Evolutionary conservation across 2,797 vertebrate species (phyloP).

Genomic region (Potorous gilbertii): DNA sequence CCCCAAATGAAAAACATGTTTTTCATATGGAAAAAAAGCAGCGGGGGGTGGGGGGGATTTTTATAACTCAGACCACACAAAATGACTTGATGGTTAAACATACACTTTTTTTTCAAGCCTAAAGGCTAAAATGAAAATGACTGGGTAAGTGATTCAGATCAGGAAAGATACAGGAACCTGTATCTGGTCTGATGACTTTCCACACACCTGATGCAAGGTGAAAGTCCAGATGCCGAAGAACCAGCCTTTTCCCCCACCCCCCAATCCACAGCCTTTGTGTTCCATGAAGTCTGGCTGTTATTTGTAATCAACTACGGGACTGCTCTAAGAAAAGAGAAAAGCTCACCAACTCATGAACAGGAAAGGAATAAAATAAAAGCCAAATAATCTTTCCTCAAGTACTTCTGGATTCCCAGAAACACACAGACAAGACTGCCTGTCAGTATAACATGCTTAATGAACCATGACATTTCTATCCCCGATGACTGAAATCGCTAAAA

Average conservation of each 20-base stretch:
- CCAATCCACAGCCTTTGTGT: conserved; percentile 27
- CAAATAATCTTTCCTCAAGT: conserved; percentile 33
- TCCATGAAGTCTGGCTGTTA: conserved; percentile 12
- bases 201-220: conserved; percentile 79
- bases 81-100: conserved; percentile 92
- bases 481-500: background rate
- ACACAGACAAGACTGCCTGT: background rate
- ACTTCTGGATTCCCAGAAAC: background rate
- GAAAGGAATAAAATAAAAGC: conserved; percentile 20
- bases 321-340: conserved; percentile 19
- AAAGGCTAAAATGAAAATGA: conserved; percentile 80
- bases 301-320: conserved; percentile 31
- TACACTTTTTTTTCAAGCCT: conserved; percentile 83
- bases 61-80: conserved; percentile 97
- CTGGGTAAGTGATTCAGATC: conserved; percentile 76
- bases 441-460: background rate
- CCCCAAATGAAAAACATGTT: conserved; percentile 96
- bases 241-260: background rate
- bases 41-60: conserved; percentile 90
- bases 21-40: conserved; percentile 93
- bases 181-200: conserved; percentile 62
- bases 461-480: background rate
- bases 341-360: conserved; percentile 2
- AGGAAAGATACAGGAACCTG: conserved; percentile 68
- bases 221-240: conserved; percentile 43